Conservation (phyloP, 2,888 invertebrate genomes). For the Melieria crassipennis region DNA sequence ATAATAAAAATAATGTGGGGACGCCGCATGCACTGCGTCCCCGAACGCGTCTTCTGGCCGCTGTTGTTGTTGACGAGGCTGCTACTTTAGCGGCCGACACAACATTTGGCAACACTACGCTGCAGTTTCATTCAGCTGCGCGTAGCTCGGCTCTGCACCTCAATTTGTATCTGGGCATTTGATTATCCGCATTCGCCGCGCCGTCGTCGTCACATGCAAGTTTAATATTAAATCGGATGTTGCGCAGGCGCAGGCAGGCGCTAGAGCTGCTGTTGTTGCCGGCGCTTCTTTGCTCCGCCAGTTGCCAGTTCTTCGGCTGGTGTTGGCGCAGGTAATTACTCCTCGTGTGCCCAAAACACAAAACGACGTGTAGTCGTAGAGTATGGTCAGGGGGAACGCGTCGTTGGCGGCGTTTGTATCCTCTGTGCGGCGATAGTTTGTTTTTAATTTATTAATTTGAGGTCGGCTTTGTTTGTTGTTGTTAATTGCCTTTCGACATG, state of each 20-base stretch:
- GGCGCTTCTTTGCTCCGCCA: background rate
- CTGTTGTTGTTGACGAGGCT: background rate
- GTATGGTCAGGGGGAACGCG: constrained; percentile 6
- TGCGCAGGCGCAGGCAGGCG: background rate
- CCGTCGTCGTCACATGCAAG: constrained; percentile 20
- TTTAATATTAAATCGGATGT: constrained; percentile 23
- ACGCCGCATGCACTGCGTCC: no score
- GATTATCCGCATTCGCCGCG: constrained; percentile 24
- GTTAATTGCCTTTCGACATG: constrained; percentile 59
- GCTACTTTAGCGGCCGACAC: background rate
- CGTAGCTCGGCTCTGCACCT: constrained; percentile 1
- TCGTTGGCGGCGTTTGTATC: background rate
- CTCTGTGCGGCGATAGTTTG: constrained; percentile 42
- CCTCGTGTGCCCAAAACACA: constrained; percentile 14
- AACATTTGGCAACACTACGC: background rate
- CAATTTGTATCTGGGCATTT: constrained; percentile 27
- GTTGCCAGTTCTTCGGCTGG: background rate
- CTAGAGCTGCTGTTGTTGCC: background rate
- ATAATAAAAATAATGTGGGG: constrained; percentile 25
- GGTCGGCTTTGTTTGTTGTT: constrained; percentile 55
- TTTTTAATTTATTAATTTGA: constrained; percentile 64
- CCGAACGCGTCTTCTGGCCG: background rate
- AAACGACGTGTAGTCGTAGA: constrained; percentile 11
- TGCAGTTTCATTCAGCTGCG: background rate
- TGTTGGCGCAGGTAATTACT: constrained; percentile 14